phyloP scores from a whole-genome alignment of 1,140 invertebrate genomes.

The Pseudomyrmex pallidus region DNA sequence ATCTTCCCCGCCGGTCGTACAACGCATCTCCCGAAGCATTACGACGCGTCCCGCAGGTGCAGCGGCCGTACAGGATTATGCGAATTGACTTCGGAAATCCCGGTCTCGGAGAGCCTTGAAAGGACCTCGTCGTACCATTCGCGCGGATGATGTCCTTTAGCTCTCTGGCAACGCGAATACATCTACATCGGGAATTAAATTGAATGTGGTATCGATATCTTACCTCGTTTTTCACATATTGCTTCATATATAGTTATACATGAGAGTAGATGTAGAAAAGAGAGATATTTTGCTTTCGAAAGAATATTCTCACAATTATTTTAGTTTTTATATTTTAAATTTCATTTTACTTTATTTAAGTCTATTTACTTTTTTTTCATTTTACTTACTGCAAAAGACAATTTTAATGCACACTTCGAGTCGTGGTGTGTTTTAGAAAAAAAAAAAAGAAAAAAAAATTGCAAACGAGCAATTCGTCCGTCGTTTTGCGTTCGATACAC shows the following conservation, averaged over 20 bases:
- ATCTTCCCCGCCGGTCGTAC: conserved; percentile 13
- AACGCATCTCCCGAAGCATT: conserved; percentile 36
- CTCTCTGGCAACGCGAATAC: not conserved
- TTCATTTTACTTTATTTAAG: too few species aligned
- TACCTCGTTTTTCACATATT: not conserved
- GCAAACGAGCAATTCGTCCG: conserved; percentile 3
- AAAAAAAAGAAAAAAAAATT: conserved; percentile 13
- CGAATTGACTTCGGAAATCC: conserved; percentile 40
- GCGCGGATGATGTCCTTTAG: not conserved
- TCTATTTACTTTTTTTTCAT: too few species aligned
- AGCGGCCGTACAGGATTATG: conserved; percentile 47
- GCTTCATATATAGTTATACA: not conserved
- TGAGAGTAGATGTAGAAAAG: not conserved
- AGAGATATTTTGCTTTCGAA: not conserved
- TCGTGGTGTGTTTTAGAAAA: too few species aligned
- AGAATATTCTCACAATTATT: not conserved
- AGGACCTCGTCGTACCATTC: conserved; percentile 11
- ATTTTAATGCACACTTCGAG: too few species aligned
- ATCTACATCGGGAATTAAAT: conserved; percentile 15
- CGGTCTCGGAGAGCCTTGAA: not conserved
- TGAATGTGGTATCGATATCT: not conserved
- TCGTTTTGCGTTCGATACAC: conserved; percentile 29
- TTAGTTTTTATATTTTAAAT: not conserved
- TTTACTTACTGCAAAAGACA: too few species aligned
- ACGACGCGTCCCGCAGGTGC: conserved; percentile 36